Evolutionary conservation across 1,140 invertebrate genomes (phyloP), one percentile per base, ranked within the genome.

Genomic region (Arctopsyche grandis): DNA sequence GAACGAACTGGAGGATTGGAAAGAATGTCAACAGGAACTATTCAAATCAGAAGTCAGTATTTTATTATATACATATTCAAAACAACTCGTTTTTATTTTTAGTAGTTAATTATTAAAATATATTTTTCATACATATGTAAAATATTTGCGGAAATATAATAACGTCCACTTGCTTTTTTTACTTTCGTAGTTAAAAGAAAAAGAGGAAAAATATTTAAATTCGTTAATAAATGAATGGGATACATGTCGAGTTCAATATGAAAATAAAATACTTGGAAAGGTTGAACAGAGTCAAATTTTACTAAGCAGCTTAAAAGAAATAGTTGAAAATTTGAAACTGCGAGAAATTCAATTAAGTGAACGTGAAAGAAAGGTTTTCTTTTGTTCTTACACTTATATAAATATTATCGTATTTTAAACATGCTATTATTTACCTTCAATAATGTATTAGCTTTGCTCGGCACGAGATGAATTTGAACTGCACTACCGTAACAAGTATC

Each of bases 1-100:
- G 19, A 86, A 89, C 44, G 88, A 90, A 79, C 83, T 90, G 5
- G 88, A 90, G 84, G 86, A 86, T 1, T 90, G 89, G 89, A 90
- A 89, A 80, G 89, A 89, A 79, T 84, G 83, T 22, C 88, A 90
- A 80, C 86, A 88, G 69, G 87, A 89, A 83, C 83, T 89, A 70
- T 90, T 89, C 82, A 85, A 82, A 80, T 75, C 58, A 16, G 56
- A 80, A 21, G 81, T 82, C 43, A 48, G 14, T 19, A 63, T 46
- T 29, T 63, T n/a, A n/a, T 66, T 16, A 21, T 46, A 77, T n/a
- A 44, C 5, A 12, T 70, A 24, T 24, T 24, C 38, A 77, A 77
- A 12, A 22, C n/a, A n/a, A n/a, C n/a, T n/a, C n/a, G n/a, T 38
- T 38, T 4, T 7, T 38, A 60, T 0, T 19, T 21, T n/a, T 46